phyloP scores from a whole-genome alignment of 92 coral and sea anemone genomes.

The Umimayanthus chanpuru region DNA sequence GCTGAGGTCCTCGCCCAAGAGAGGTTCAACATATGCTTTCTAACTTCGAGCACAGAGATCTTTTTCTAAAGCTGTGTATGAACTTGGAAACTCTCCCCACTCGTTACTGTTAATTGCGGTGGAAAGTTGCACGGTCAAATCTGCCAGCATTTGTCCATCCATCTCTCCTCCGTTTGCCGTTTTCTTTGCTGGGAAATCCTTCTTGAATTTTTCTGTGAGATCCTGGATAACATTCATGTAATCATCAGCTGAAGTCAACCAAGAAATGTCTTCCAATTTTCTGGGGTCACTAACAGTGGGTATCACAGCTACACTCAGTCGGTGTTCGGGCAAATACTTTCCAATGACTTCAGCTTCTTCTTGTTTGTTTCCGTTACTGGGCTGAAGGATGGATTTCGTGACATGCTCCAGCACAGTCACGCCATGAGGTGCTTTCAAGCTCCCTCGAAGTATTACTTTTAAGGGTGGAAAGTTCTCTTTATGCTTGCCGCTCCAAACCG shows the following conservation, averaged over 20 bases:
- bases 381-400: conserved; percentile 20
- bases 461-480: conserved; percentile 56
- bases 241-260: conserved; percentile 20
- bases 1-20: conserved; percentile 6
- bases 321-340: conserved; percentile 52
- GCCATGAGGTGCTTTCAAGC: conserved; percentile 17
- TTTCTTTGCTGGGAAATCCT: conserved; percentile 42
- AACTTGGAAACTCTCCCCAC: conserved; percentile 32
- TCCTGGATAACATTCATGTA: conserved; percentile 6
- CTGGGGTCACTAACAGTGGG: conserved; percentile 51
- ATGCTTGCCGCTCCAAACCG: conserved; percentile 37
- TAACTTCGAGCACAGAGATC: conserved; percentile 43
- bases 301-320: conserved; percentile 42
- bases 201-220: not conserved
- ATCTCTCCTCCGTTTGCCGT: conserved; percentile 35
- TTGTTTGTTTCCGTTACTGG: not conserved
- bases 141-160: conserved; percentile 46
- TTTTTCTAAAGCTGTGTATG: conserved; percentile 37
- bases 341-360: conserved; percentile 45
- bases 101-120: conserved; percentile 36
- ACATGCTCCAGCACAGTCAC: conserved; percentile 44
- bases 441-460: conserved; percentile 52
- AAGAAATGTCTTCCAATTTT: conserved; percentile 26
- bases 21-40: conserved; percentile 33
- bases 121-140: conserved; percentile 30